phyloP scores from a whole-genome alignment of 2,797 vertebrate genomes.

The Tragopan temminckii region DNA sequence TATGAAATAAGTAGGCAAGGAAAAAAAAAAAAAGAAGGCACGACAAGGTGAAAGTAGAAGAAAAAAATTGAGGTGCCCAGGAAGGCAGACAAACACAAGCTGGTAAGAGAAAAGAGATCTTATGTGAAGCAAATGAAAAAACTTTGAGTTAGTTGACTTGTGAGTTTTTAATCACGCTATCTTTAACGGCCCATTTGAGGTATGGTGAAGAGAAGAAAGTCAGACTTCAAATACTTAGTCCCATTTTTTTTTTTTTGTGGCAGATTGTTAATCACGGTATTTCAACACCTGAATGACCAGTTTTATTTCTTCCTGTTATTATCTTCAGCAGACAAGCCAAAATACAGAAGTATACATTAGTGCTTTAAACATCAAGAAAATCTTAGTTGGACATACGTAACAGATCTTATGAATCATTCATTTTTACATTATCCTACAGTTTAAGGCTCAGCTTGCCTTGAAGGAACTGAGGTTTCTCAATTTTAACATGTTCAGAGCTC shows the following conservation, averaged over 20 bases:
- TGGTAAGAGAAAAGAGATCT: neutral
- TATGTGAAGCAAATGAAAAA: neutral
- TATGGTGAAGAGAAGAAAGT: neutral
- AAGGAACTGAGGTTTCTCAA: neutral
- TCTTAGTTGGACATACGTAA: neutral
- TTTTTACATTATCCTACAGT: neutral
- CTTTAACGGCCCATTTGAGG: neutral
- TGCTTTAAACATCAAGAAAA: neutral
- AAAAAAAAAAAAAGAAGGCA: neutral
- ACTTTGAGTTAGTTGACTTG: neutral
- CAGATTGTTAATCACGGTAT: neutral
- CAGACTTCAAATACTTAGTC: neutral
- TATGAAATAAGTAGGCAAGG: neutral
- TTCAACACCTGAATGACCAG: neutral
- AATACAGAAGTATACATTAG: neutral
- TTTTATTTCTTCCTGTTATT: neutral
- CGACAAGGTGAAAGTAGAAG: neutral
- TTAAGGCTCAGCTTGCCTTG: neutral
- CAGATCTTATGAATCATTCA: neutral
- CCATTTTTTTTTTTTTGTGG: neutral
- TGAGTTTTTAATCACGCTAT: neutral
- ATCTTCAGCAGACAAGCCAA: constrained; percentile 8
- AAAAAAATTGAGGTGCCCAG: neutral
- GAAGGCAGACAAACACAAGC: neutral
- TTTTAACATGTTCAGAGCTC: neutral